Percentiles rank a stretch among this genome's conserved stretches.
These are phyloP conservation scores for Trogon surrucura DNA, from an alignment of 2,113 vertebrate genomes.

Conservation along the genomic window DNA sequence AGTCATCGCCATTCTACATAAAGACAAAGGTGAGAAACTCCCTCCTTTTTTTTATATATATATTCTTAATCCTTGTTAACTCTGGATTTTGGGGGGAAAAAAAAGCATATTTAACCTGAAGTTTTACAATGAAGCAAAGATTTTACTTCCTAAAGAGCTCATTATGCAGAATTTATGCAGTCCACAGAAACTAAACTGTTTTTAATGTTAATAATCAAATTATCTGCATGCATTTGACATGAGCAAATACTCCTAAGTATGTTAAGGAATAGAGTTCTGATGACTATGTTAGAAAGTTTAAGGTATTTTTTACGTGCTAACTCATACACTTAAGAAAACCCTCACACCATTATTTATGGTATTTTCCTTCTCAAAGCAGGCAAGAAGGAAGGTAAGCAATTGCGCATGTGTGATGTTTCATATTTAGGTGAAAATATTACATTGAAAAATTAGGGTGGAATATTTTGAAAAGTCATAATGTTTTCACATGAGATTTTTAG, in stretches of 20 bases:
- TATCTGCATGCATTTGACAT: background rate
- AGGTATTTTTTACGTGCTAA: background rate
- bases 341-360: rapidly evolving
- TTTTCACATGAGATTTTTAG: background rate
- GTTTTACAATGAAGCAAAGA: background rate
- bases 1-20: constrained; percentile 84
- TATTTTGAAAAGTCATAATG: background rate
- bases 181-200: background rate
- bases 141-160: background rate
- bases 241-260: background rate
- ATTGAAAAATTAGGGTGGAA: background rate
- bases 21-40: constrained; percentile 89
- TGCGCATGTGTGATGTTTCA: background rate
- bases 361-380: background rate
- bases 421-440: background rate
- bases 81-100: background rate
- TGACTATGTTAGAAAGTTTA: background rate
- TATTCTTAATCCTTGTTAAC: background rate
- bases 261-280: background rate
- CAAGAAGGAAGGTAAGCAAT: background rate
- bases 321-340: background rate
- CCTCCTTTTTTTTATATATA: background rate
- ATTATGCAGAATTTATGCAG: background rate
- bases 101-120: background rate
- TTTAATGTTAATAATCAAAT: background rate